These are phyloP conservation scores for Conger conger DNA, from an alignment of 2,113 vertebrate species.

Conservation along the genomic window DNA sequence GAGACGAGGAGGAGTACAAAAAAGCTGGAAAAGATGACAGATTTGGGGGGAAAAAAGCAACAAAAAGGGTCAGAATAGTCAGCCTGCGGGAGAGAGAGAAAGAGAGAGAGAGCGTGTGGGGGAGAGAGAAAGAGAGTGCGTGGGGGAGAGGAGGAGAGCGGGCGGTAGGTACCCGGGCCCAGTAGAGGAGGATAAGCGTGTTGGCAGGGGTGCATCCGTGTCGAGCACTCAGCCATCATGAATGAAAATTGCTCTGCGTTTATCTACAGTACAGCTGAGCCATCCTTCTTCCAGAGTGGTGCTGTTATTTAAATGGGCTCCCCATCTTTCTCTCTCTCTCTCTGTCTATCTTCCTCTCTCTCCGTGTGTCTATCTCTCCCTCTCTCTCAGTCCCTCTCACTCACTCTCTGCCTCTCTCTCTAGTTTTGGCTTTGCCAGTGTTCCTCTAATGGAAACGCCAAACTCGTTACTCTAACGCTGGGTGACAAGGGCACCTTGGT, in stretches of 20 bases:
- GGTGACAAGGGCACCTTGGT: conserved; percentile 82
- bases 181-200: conserved; percentile 12
- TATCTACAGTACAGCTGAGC: conserved; percentile 30
- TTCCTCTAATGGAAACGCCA: conserved; percentile 70
- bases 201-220: conserved; percentile 20
- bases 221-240: conserved; percentile 20
- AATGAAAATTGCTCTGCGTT: conserved; percentile 31
- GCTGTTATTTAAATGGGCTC: conserved; percentile 22
- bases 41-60: conserved; percentile 8
- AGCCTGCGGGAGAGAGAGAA: conserved; percentile 3
- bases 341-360: background rate
- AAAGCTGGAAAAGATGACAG: conserved; percentile 24
- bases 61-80: conserved; percentile 12
- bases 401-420: conserved; percentile 16
- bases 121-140: background rate
- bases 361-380: background rate
- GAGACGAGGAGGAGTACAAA: conserved; percentile 7
- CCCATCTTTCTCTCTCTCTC: conserved; percentile 1
- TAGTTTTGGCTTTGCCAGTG: conserved; percentile 35
- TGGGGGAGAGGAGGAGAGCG: conserved; percentile 7
- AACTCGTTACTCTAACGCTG: conserved; percentile 68
- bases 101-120: background rate
- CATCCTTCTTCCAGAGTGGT: conserved; percentile 20
- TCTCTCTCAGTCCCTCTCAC: background rate
- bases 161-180: background rate